Conservation (phyloP, 2,113 vertebrate species). For the Hippocampus comes region DNA sequence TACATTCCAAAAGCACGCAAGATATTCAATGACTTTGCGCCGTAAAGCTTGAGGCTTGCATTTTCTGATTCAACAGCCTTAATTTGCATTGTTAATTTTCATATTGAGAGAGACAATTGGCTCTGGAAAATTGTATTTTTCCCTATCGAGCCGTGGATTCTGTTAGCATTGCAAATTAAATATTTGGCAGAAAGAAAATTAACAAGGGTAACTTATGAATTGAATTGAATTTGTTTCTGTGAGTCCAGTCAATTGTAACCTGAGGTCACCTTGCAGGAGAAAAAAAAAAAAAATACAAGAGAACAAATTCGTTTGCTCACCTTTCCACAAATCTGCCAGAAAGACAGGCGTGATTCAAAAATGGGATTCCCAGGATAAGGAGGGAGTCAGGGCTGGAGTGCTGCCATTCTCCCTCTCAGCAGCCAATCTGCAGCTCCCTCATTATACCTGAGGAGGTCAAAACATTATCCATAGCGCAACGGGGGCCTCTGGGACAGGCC, state of each 20-base stretch:
- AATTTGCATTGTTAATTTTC: conserved; percentile 27
- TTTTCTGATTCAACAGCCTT: conserved; percentile 23
- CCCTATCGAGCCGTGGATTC: not conserved
- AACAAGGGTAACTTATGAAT: not conserved
- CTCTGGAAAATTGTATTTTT: conserved; percentile 12
- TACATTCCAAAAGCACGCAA: conserved; percentile 9
- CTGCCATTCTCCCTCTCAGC: conserved; percentile 65
- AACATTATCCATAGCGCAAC: conserved; percentile 62
- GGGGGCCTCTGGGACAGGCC: conserved; percentile 39
- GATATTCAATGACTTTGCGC: conserved; percentile 16
- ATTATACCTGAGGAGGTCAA: conserved; percentile 67
- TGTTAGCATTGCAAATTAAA: not conserved
- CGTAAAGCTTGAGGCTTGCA: conserved; percentile 10
- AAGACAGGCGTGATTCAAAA: conserved; percentile 44
- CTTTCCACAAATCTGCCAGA: conserved; percentile 31
- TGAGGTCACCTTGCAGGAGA: conserved; percentile 18
- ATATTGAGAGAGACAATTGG: conserved; percentile 11
- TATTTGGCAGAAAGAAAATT: conserved; percentile 2
- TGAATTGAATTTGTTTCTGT: conserved; percentile 6
- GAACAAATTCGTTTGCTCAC: conserved; percentile 15
- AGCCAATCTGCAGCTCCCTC: conserved; percentile 59
- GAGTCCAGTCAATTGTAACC: conserved; percentile 16
- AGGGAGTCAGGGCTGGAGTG: conserved; percentile 64
- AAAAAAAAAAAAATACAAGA: conserved; percentile 4
- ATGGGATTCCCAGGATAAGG: conserved; percentile 59